A percentile compares a stretch with the other conserved stretches of the same genome.
phyloP scores from a whole-genome alignment of 2,797 vertebrate species.

The Chloroceryle inda region DNA sequence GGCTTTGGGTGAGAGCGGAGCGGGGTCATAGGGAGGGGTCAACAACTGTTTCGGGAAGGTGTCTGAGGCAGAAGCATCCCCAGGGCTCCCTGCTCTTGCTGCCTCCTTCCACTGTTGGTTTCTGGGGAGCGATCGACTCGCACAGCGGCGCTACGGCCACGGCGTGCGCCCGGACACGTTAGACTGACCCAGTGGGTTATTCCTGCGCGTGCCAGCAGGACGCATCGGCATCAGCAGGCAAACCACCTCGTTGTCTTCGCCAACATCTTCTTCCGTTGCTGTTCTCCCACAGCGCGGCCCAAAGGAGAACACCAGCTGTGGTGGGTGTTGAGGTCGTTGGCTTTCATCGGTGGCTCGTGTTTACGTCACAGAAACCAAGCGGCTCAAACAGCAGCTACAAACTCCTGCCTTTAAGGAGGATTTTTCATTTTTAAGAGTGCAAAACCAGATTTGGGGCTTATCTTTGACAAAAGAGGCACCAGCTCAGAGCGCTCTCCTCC shows the following conservation, averaged over 20 bases:
- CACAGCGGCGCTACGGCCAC: rapidly evolving
- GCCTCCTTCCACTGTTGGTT: rapidly evolving
- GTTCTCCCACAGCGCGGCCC: background rate
- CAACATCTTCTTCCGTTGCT: background rate
- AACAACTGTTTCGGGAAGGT: background rate
- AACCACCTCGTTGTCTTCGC: background rate
- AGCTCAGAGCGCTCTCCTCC: background rate
- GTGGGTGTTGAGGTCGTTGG: rapidly evolving
- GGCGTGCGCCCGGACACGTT: rapidly evolving
- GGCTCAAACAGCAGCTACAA: background rate
- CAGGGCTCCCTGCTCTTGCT: background rate
- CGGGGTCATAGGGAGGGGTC: rapidly evolving
- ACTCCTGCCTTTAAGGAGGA: background rate
- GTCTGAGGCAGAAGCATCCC: rapidly evolving
- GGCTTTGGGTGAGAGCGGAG: background rate
- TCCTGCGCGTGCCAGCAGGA: rapidly evolving
- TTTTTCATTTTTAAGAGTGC: background rate
- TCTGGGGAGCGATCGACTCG: rapidly evolving
- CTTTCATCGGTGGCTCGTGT: rapidly evolving
- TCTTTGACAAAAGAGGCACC: rapidly evolving
- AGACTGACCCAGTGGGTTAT: background rate
- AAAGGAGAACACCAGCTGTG: background rate
- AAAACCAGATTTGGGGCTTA: background rate
- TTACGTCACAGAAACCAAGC: background rate
- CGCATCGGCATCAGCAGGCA: rapidly evolving